A percentile compares a stretch with the other conserved stretches of the same genome.
Conservation (phyloP, 2,888 invertebrate species). For the Hymenopus coronatus region DNA sequence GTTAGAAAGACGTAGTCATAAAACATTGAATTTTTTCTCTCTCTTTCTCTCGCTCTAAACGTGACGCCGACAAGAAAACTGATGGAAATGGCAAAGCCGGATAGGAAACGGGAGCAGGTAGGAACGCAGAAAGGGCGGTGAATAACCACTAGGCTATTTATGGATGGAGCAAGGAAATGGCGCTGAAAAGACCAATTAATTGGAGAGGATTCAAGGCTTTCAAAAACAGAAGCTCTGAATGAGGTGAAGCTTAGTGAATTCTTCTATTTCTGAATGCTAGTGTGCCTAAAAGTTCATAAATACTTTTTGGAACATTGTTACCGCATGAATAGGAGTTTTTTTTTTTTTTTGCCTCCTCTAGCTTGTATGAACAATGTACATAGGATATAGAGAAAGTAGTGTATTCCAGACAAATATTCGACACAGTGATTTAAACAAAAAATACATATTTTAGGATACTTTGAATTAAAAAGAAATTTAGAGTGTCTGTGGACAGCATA, state of each 20-base stretch:
- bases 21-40: background rate
- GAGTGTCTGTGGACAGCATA: too few species aligned
- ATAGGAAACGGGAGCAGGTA: background rate
- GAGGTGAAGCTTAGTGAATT: background rate
- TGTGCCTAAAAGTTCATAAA: too few species aligned
- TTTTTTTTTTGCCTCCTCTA: too few species aligned
- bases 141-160: background rate
- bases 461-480: too few species aligned
- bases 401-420: too few species aligned
- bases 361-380: too few species aligned
- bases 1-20: background rate
- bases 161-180: background rate
- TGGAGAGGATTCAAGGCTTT: background rate
- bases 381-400: too few species aligned
- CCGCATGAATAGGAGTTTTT: too few species aligned
- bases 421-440: too few species aligned
- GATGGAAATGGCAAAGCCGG: background rate
- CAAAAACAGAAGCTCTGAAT: background rate
- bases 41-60: background rate
- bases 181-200: background rate
- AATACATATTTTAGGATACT: too few species aligned
- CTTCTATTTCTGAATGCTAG: too few species aligned
- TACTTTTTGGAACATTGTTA: too few species aligned
- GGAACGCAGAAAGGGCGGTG: background rate
- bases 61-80: background rate